These are phyloP conservation scores for Orestias chungarensis DNA, from an alignment of 2,797 vertebrate genomes.

Conservation along the genomic window DNA sequence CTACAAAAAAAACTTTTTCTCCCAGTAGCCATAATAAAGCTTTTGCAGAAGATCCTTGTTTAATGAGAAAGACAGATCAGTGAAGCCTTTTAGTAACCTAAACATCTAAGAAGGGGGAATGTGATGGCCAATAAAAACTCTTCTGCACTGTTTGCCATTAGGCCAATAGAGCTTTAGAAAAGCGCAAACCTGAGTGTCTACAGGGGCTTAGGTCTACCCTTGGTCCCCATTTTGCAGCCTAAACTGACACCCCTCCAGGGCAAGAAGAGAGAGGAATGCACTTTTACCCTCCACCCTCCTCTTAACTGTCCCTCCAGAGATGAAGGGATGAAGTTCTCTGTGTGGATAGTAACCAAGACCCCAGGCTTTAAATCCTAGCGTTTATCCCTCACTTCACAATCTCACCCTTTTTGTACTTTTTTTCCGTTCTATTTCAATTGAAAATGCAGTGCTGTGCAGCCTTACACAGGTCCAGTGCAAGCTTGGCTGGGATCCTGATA, in stretches of 20 bases:
- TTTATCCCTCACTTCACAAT: slow-evolving; percentile 61
- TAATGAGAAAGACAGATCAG: slow-evolving; percentile 4
- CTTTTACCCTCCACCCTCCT: slow-evolving; percentile 63
- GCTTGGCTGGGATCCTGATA: slow-evolving; percentile 69
- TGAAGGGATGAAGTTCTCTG: slow-evolving; percentile 64
- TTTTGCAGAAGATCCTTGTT: slow-evolving; percentile 10
- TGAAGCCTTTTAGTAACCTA: slow-evolving; percentile 10
- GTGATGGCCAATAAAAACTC: slow-evolving; percentile 31
- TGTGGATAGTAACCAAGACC: slow-evolving; percentile 71
- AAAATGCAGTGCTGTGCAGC: slow-evolving; percentile 56
- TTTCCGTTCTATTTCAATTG: slow-evolving; percentile 57
- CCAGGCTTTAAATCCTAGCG: slow-evolving; percentile 58
- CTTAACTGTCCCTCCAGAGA: slow-evolving; percentile 57
- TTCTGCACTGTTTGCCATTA: slow-evolving; percentile 30
- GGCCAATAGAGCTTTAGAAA: slow-evolving; percentile 44
- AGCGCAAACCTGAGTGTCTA: slow-evolving; percentile 63
- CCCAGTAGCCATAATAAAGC: neutral
- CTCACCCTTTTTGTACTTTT: slow-evolving; percentile 41
- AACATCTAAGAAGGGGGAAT: slow-evolving; percentile 16
- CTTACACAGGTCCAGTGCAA: slow-evolving; percentile 42
- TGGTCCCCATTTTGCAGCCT: slow-evolving; percentile 63
- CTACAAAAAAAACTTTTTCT: slow-evolving; percentile 22
- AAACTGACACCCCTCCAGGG: slow-evolving; percentile 69
- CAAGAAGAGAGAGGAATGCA: slow-evolving; percentile 68
- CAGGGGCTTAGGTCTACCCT: slow-evolving; percentile 65